These are phyloP conservation scores for Eleutherodactylus coqui DNA, from an alignment of 2,797 vertebrate genomes.

Conservation along the genomic window DNA sequence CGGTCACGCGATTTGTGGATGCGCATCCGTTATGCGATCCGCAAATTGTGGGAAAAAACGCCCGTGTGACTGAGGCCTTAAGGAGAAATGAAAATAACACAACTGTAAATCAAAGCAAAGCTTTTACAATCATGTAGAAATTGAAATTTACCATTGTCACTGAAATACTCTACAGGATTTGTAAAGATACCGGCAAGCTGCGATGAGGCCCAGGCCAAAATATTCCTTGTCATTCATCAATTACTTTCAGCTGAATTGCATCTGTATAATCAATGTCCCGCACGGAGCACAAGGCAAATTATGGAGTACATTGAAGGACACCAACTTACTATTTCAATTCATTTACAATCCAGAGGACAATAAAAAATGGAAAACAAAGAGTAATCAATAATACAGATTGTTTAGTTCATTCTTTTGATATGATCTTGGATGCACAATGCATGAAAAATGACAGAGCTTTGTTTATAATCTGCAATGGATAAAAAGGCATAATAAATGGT, in stretches of 20 bases:
- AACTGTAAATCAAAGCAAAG: background rate
- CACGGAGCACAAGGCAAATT: conserved; percentile 27
- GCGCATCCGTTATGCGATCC: too few relatives aligned
- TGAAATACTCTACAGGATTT: background rate
- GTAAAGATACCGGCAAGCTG: background rate
- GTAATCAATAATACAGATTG: conserved; percentile 57
- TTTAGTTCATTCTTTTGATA: conserved; percentile 32
- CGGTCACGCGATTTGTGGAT: too few relatives aligned
- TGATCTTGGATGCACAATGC: conserved; percentile 28
- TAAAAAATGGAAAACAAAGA: conserved; percentile 29
- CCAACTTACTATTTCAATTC: conserved; percentile 42
- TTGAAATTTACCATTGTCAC: background rate
- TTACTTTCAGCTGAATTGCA: conserved; percentile 47
- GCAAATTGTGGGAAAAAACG: too few relatives aligned
- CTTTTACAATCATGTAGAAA: background rate
- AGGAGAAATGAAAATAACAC: background rate
- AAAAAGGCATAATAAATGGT: conserved; percentile 34
- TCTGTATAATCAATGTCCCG: conserved; percentile 50
- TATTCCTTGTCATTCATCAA: conserved; percentile 45
- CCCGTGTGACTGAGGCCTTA: too few relatives aligned
- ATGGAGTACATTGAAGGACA: conserved; percentile 53
- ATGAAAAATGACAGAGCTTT: conserved; percentile 24
- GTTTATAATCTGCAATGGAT: conserved; percentile 24
- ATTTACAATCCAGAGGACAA: conserved; percentile 55
- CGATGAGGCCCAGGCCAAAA: conserved; percentile 13